Percentiles rank a stretch among this genome's conserved stretches.
phyloP scores from a whole-genome alignment of 1,140 invertebrate genomes.

The Drosophila lacteicornis region DNA sequence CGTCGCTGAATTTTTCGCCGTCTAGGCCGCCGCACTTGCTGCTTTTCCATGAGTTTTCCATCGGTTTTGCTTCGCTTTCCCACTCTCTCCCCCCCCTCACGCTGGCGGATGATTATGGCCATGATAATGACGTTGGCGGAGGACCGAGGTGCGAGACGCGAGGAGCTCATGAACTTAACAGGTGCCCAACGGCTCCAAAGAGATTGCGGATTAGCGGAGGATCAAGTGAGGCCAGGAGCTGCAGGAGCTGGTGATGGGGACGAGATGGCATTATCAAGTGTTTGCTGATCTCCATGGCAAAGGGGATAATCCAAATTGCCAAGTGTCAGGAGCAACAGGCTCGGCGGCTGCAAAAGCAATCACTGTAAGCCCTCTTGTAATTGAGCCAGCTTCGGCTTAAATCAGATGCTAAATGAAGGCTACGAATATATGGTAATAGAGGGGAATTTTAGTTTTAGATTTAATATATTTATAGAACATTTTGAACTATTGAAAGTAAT shows the following conservation, averaged over 20 bases:
- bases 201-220: constrained; percentile 28
- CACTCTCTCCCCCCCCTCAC: not conserved
- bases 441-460: too few species aligned
- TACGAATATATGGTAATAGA: not conserved
- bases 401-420: not conserved
- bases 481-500: not conserved
- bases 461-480: not conserved
- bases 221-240: constrained; percentile 13
- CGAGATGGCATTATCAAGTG: constrained; percentile 1
- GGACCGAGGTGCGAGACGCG: too few species aligned
- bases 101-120: constrained; percentile 33
- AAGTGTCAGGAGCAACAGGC: constrained; percentile 33
- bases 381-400: not conserved
- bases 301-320: constrained; percentile 37
- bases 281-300: constrained; percentile 28
- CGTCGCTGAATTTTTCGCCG: constrained; percentile 49
- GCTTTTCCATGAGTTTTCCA: not conserved
- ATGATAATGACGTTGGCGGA: constrained; percentile 32
- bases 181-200: constrained; percentile 26
- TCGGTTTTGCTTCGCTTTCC: not conserved
- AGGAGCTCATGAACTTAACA: constrained; percentile 30
- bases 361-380: constrained; percentile 13
- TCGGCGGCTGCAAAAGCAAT: constrained; percentile 2
- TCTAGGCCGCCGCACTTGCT: constrained; percentile 24
- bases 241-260: too few species aligned